Evolutionary conservation across 1,140 invertebrate genomes (phyloP).

Genomic region (Tetragonula clypearis): DNA sequence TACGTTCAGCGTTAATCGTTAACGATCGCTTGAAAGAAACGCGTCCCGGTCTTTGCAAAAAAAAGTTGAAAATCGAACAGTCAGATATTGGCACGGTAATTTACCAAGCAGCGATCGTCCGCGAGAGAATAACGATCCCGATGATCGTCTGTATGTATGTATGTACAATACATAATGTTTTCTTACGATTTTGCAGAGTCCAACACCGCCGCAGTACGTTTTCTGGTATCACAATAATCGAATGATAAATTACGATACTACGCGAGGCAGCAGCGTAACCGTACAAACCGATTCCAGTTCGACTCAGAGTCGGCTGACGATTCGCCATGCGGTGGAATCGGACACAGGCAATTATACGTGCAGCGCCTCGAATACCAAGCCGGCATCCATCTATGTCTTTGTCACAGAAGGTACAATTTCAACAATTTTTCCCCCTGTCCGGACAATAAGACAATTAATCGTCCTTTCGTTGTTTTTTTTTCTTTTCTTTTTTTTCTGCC

Average conservation of each 20-base stretch:
- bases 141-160: neutral
- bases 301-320: conserved; percentile 91
- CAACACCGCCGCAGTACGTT: conserved; percentile 93
- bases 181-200: conserved; percentile 86
- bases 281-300: conserved; percentile 93
- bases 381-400: conserved; percentile 93
- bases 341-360: conserved; percentile 96
- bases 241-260: conserved; percentile 95
- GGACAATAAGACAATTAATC: neutral
- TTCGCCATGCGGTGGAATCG: conserved; percentile 90
- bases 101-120: too few relatives aligned
- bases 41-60: too few relatives aligned
- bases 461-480: too few relatives aligned
- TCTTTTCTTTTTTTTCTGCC: neutral
- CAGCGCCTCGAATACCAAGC: conserved; percentile 93
- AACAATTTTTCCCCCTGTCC: neutral
- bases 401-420: conserved; percentile 90
- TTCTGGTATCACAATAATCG: conserved; percentile 96
- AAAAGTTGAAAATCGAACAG: too few relatives aligned
- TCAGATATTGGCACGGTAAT: too few relatives aligned
- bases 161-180: neutral
- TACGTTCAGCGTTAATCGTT: too few relatives aligned
- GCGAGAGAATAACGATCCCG: neutral
- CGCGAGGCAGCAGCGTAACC: conserved; percentile 91
- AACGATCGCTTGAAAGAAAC: too few relatives aligned